Evolutionary conservation across 2,888 invertebrate species (phyloP).

Genomic region (Arge pagana): DNA sequence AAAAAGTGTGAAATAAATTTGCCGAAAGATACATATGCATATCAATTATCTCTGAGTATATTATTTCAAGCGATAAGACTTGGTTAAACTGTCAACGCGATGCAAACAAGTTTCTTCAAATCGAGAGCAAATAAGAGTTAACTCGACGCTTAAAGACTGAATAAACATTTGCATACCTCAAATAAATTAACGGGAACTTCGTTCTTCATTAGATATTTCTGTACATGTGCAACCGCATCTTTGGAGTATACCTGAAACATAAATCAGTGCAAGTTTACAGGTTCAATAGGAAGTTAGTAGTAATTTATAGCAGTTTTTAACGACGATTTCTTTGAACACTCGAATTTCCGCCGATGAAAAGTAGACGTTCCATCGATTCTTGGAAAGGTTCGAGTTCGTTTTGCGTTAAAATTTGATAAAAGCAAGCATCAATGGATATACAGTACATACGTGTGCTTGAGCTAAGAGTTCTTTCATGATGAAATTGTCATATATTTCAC

Average conservation of each 20-base stretch:
- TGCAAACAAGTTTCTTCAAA: not conserved
- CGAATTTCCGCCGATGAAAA: not conserved
- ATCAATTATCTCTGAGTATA: not conserved
- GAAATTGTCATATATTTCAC: conserved; percentile 99
- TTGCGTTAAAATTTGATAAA: too few species aligned
- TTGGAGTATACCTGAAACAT: conserved; percentile 93
- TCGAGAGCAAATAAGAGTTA: not conserved
- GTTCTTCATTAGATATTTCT: conserved; percentile 95
- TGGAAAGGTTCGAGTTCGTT: too few species aligned
- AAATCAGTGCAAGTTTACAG: conserved; percentile 14
- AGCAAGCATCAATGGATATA: too few species aligned
- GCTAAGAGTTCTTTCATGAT: conserved; percentile 99
- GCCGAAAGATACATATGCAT: too few species aligned
- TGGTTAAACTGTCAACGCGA: too few species aligned
- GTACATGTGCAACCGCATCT: conserved; percentile 96
- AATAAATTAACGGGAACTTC: conserved; percentile 97
- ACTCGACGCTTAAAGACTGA: not conserved
- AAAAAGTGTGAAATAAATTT: too few species aligned
- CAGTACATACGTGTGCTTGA: conserved; percentile 96
- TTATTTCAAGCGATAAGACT: not conserved
- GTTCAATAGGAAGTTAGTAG: conserved; percentile 10
- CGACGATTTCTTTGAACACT: not conserved
- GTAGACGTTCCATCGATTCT: not conserved
- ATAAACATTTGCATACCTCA: conserved; percentile 74
- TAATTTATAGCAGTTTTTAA: not conserved